phyloP scores from a whole-genome alignment of 2,797 vertebrate species.

The Fratercula arctica region DNA sequence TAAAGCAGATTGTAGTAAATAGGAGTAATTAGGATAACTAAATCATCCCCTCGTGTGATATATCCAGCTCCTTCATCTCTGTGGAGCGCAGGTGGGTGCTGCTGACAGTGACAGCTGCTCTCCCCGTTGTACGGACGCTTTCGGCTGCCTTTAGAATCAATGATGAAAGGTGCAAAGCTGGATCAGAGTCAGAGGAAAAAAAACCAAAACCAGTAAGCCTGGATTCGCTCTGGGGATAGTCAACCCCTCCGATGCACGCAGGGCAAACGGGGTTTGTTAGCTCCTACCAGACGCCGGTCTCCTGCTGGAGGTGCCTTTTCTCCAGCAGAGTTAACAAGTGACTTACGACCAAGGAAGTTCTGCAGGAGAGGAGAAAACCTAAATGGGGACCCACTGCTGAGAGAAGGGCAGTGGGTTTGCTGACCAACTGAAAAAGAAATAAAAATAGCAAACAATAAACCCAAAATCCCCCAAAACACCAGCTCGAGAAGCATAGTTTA shows the following conservation, averaged over 20 bases:
- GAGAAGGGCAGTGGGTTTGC: background rate
- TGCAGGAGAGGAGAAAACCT: background rate
- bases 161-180: background rate
- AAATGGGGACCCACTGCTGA: background rate
- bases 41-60: background rate
- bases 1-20: background rate
- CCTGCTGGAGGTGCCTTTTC: background rate
- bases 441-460: too few species aligned
- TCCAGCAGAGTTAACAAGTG: background rate
- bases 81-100: background rate
- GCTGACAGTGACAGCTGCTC: background rate
- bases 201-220: background rate
- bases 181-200: background rate
- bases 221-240: accelerated
- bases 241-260: background rate
- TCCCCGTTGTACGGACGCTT: background rate
- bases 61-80: accelerated
- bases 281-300: background rate
- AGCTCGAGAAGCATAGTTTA: background rate
- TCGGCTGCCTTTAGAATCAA: background rate
- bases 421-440: background rate
- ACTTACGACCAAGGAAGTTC: background rate
- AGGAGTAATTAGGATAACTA: background rate
- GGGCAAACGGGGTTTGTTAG: background rate
- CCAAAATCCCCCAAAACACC: accelerated